Evolutionary conservation across 2,113 vertebrate genomes (phyloP).

Genomic region (Oryzias celebensis): DNA sequence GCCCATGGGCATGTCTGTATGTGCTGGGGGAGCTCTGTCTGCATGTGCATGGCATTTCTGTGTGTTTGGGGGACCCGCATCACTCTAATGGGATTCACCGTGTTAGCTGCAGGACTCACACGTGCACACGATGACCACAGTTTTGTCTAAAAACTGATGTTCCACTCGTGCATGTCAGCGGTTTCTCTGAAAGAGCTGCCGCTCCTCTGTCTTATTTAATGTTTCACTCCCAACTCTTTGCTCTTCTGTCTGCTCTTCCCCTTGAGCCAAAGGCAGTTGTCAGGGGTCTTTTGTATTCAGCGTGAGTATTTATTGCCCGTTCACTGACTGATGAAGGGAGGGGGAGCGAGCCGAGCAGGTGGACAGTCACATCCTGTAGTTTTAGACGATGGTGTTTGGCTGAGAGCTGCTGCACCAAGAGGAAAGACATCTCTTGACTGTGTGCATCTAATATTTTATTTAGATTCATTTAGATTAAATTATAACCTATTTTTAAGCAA

Average conservation of each 20-base stretch:
- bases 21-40: constrained; percentile 10
- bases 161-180: background rate
- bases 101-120: background rate
- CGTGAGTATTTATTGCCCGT: constrained; percentile 48
- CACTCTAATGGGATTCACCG: constrained; percentile 18
- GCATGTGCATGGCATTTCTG: constrained; percentile 1
- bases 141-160: constrained; percentile 8
- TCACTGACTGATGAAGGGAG: constrained; percentile 30
- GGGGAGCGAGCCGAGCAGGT: constrained; percentile 48
- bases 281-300: constrained; percentile 66
- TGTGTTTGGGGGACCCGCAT: constrained; percentile 3
- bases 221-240: constrained; percentile 8
- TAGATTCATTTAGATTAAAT: constrained; percentile 44
- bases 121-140: background rate
- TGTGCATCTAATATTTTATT: background rate
- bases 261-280: constrained; percentile 47
- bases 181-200: constrained; percentile 3
- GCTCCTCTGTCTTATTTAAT: constrained; percentile 1
- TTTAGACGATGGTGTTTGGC: constrained; percentile 34
- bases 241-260: constrained; percentile 28
- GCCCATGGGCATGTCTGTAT: constrained; percentile 28
- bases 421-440: constrained; percentile 1
- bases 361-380: constrained; percentile 39
- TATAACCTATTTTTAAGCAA: background rate
- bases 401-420: constrained; percentile 26